Conservation (phyloP, 2,888 invertebrate species). For the Sisyra nigra region DNA sequence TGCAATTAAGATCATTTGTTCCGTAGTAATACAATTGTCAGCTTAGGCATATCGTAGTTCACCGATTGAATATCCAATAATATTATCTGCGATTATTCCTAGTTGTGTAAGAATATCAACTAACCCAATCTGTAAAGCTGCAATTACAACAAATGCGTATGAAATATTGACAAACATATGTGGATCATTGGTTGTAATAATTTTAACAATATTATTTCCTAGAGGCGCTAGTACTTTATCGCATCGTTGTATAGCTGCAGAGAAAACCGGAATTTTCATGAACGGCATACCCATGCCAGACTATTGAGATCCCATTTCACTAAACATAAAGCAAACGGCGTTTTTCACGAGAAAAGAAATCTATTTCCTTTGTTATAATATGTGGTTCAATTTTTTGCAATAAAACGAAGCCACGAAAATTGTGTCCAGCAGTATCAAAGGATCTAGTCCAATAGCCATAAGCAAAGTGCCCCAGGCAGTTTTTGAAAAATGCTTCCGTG, state of each 20-base stretch:
- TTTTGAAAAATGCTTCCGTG: too few species aligned
- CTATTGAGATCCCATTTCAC: slow-evolving; percentile 67
- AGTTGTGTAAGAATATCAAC: slow-evolving; percentile 32
- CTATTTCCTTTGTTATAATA: slow-evolving; percentile 31
- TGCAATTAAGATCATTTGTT: slow-evolving; percentile 63
- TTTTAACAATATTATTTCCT: slow-evolving; percentile 44
- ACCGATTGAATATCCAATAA: slow-evolving; percentile 63
- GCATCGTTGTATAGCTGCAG: slow-evolving; percentile 41
- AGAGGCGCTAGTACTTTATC: slow-evolving; percentile 42
- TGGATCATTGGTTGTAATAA: slow-evolving; percentile 42
- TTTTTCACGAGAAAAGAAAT: slow-evolving; percentile 42
- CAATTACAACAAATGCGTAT: slow-evolving; percentile 57
- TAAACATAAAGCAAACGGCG: slow-evolving; percentile 53
- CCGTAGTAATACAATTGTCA: slow-evolving; percentile 68
- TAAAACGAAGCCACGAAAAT: slow-evolving; percentile 44
- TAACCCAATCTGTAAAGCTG: slow-evolving; percentile 41
- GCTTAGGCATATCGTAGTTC: slow-evolving; percentile 85
- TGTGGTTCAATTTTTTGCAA: slow-evolving; percentile 17
- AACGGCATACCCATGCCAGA: slow-evolving; percentile 48
- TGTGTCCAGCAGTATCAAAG: slow-evolving; percentile 32
- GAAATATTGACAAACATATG: slow-evolving; percentile 49
- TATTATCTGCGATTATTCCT: slow-evolving; percentile 19
- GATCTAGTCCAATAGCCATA: too few species aligned
- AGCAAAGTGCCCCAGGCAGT: too few species aligned
- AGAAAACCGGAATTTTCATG: slow-evolving; percentile 48